Evolutionary conservation across 2,113 vertebrate species (phyloP), one percentile per base, ranked within the genome.

Genomic region (Salminus brasiliensis): DNA sequence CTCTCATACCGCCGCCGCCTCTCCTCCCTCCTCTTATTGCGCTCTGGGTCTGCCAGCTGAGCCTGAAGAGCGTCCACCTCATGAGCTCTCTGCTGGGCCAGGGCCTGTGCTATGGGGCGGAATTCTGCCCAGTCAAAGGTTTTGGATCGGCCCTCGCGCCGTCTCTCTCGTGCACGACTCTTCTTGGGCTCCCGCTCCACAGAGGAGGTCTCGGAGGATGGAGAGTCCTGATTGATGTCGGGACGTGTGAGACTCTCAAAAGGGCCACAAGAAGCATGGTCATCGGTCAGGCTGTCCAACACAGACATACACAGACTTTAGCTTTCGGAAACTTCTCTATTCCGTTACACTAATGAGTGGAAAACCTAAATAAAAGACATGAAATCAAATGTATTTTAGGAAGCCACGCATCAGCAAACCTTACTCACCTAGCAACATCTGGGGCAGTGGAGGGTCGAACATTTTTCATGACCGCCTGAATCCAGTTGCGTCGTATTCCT

Each of bases 61-160:
- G 88, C 82, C 25, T 87, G 90, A 12, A 91, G 85, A 67, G 83
- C 79, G 78, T 93, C 91, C 0, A 89, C 87, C 79, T 93, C 93
- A 52, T 89, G 87, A 0, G 90, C 90, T 59, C 93, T 79, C 83
- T 94, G 91, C 89, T 94, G 93, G 11, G 93, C 94, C 82, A 95
- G 80, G 16, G 91, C 93, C 88, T 94, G 94, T 29, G 93, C 93
- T 6, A 94, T 93, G 25, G 94, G 93, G 29, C 93, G 88, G 87
- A 95, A 95, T 88, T 94, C 93, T 0, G 94, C 93, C 93, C 94
- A 95, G 88, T 95, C 94, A 0, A 95, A 94, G 0, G 94, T 95
- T 86, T 95, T 95, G 0, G 93, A 94, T 16, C 93, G 89, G 8
- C 93, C 93, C 45, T 94, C 93, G 52, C 92, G 85, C 39, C 93